A percentile compares a stretch with the other conserved stretches of the same genome.
Conservation (phyloP, 2,113 vertebrate genomes). For the Callionymus lyra region DNA sequence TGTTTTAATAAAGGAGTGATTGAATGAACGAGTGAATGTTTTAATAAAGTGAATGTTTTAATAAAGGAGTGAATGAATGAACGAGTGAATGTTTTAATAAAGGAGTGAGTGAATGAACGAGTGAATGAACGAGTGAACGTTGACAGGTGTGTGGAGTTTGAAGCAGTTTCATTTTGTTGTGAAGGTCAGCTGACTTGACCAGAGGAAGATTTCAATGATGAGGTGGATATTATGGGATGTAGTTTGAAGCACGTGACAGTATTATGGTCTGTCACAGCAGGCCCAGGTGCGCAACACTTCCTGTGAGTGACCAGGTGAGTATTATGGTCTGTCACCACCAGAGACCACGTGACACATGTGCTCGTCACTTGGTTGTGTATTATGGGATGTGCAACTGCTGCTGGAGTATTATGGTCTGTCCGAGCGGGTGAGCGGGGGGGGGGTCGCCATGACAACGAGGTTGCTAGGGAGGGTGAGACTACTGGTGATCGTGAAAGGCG, state of each 20-base stretch:
- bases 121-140: no score
- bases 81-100: no score
- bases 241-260: no score
- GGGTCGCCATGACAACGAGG: slow-evolving; percentile 69
- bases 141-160: background rate
- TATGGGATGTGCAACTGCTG: slow-evolving; percentile 64
- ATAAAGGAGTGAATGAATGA: no score
- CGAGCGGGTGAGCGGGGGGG: slow-evolving; percentile 41
- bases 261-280: no score
- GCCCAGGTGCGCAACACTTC: background rate
- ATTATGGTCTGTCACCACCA: slow-evolving; percentile 71
- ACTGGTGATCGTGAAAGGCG: slow-evolving; percentile 59
- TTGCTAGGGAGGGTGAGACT: slow-evolving; percentile 73
- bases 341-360: slow-evolving; percentile 56
- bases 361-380: slow-evolving; percentile 64
- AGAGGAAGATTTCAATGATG: no score
- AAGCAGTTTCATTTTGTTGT: no score
- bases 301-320: slow-evolving; percentile 20
- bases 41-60: no score
- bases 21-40: no score
- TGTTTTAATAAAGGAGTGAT: no score
- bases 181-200: background rate
- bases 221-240: no score
- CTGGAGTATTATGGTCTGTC: slow-evolving; percentile 72
- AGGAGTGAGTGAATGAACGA: no score